Base-by-base conservation (phyloP, 2,797 vertebrate genomes). In the Pelochelys cantorii region DNA sequence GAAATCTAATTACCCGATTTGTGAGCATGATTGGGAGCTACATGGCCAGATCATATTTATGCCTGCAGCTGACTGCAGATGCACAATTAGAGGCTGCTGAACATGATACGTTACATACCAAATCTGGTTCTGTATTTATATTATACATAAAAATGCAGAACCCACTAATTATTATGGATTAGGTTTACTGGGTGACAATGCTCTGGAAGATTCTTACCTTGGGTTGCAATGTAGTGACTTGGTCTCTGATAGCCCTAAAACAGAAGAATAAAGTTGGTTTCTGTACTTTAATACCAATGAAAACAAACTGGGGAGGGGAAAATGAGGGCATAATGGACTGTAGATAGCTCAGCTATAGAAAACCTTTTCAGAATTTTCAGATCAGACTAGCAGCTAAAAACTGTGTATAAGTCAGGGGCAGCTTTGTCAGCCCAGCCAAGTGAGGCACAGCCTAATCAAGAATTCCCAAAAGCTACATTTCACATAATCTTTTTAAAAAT, bases 171-270 rank as follows among this genome's bases (percentile, higher is more conserved):
- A 31, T n/a, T 29, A 87, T 11, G 68, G 42, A 59, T 18, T 89
- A 37, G 7, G 84, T 11, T 83, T 90, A 29, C 48, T 85, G 0
- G 2, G 22, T 71, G 92, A 56, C 65, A 89, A 65, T 86, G 90
- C 34, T n/a, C 8, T 60, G 79, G 25, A 12, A 91, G 85, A 55
- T 62, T 95, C 98, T 99, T 98, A 99, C 99, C 99, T 98, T 99
- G 99, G 85, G 99, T 99, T 91, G 99, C 99, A 90, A 99, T 99
- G 98, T 99, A 99, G 98, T 99, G 99, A 94, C 99, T 99, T 85
- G 99, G 99, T 96, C 99, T 98, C 97, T 99, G 99, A 97, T 99
- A 99, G 52, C 99, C 99, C 99, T 99, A 98, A 95, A 98, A 98
- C 29, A 97, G 92, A 90, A 97, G 97, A 98, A 97, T 87, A 98